Base-by-base conservation (phyloP, 2,888 invertebrate genomes). In the Diplazon laetatorius region DNA sequence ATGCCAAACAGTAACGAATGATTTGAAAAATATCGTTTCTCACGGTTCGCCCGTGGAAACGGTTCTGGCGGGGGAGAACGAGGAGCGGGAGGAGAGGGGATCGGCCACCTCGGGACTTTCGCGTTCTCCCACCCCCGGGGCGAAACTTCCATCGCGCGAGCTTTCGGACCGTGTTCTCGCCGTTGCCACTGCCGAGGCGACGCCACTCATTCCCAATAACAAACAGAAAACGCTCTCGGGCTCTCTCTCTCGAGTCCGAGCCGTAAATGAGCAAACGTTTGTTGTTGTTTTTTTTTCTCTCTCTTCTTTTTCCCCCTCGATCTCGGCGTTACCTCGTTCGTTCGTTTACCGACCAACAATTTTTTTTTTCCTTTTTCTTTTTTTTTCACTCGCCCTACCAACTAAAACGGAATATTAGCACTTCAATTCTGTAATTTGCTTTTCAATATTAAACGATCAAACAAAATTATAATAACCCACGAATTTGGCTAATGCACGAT, bases 1-100 rank as follows among this genome's bases (percentile, higher is more conserved):
- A 85, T 83, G 80, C 82, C 82, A 81, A 83, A 82, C 70, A 79
- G 80, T 84, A 85, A 85, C 84, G 83, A 85, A 86, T 82, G 81
- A 85, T 83, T 80, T 81, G 73, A 81, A 82, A 80, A 81, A 80
- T 77, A 83, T 81, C 83, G 76, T 75, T 82, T 82, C 80, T 85
- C 85, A 82, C 73, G 78, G n/a, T 77, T 82, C 79, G 76, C 77
- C 72, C 74, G 78, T 76, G 73, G 83, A 81, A 82, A 69, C 77
- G 66, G 78, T 74, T 69, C 73, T 60, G 62, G 60, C 62, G 60
- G 68, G 60, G 57, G 57, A 16, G 57, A n/a, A n/a, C n/a, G n/a
- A n/a, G n/a, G n/a, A n/a, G n/a, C n/a, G n/a, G n/a, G n/a, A n/a
- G n/a, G n/a, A n/a, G n/a, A n/a, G 4, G 9, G 55, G 30, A 12